phyloP scores from a whole-genome alignment of 2,113 vertebrate species.

The Ictidomys tridecemlineatus region DNA sequence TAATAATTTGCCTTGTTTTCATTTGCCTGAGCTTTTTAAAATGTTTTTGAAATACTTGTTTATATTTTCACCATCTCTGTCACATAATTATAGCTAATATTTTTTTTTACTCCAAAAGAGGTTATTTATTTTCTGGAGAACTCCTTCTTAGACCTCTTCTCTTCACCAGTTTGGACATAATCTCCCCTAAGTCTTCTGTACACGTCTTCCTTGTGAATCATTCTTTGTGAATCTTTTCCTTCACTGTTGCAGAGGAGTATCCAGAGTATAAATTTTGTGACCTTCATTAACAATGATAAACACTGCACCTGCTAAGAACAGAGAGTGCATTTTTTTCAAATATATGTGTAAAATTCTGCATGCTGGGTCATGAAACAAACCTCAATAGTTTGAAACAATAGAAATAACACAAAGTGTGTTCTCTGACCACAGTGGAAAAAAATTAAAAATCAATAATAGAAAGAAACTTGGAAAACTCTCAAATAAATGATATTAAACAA shows the following conservation, averaged over 20 bases:
- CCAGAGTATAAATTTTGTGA: neutral
- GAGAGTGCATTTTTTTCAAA: neutral
- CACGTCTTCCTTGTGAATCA: neutral
- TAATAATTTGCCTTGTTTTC: slow-evolving; percentile 26
- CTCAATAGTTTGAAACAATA: neutral
- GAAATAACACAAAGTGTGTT: neutral
- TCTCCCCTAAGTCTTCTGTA: neutral
- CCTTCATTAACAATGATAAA: neutral
- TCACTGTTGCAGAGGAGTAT: neutral
- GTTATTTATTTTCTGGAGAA: neutral
- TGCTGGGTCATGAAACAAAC: neutral
- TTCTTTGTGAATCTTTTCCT: neutral
- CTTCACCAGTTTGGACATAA: neutral
- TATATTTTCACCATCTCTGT: slow-evolving; percentile 33
- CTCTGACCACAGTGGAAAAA: too few species aligned
- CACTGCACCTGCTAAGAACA: neutral
- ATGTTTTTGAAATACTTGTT: neutral
- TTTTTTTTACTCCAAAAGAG: slow-evolving; percentile 21
- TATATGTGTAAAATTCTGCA: neutral
- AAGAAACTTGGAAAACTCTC: neutral
- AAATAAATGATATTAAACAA: neutral
- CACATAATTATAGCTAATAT: neutral
- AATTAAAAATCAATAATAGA: too few species aligned
- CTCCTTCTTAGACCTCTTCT: neutral
- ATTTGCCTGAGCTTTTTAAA: neutral